phyloP scores from a whole-genome alignment of 2,888 invertebrate species.

The Drosophila buzzatii region DNA sequence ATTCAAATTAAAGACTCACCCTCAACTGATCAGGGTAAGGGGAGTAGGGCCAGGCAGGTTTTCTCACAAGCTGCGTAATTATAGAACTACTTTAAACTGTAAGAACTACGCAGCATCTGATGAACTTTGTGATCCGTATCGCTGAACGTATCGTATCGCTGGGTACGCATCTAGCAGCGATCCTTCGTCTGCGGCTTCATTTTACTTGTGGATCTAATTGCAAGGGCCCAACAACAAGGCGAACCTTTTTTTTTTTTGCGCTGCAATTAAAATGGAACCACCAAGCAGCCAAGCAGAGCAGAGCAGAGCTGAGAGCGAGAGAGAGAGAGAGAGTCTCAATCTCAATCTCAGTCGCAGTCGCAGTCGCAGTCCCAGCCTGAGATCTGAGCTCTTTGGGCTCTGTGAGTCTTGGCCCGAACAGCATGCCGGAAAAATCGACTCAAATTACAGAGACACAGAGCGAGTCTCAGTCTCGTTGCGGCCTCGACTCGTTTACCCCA shows the following conservation, averaged over 20 bases:
- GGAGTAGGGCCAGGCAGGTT: constrained; percentile 36
- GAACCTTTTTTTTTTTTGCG: constrained; percentile 61
- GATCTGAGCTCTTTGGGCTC: constrained; percentile 23
- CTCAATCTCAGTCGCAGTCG: constrained; percentile 41
- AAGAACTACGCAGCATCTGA: constrained; percentile 41
- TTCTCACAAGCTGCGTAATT: constrained; percentile 76
- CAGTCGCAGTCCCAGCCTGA: constrained; percentile 38
- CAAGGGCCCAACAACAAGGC: constrained; percentile 49
- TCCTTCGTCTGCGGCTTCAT: constrained; percentile 75
- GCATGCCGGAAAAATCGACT: constrained; percentile 78
- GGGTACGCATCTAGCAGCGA: constrained; percentile 60
- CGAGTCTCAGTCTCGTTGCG: constrained; percentile 1
- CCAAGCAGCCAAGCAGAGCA: constrained; percentile 54
- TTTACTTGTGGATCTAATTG: constrained; percentile 76
- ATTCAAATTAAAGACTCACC: constrained; percentile 62
- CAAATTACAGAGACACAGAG: constrained; percentile 61
- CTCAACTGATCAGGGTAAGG: constrained; percentile 6
- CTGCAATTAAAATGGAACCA: constrained; percentile 79
- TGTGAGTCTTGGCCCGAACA: constrained; percentile 63
- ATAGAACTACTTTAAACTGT: constrained; percentile 57
- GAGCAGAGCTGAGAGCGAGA: constrained; percentile 19
- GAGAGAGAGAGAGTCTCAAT: constrained; percentile 2
- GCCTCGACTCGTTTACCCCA: constrained; percentile 29
- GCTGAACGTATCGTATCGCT: constrained; percentile 59
- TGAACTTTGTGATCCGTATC: constrained; percentile 44